A percentile compares a stretch with the other conserved stretches of the same genome.
phyloP scores from a whole-genome alignment of 2,113 vertebrate species.

The Strix uralensis region DNA sequence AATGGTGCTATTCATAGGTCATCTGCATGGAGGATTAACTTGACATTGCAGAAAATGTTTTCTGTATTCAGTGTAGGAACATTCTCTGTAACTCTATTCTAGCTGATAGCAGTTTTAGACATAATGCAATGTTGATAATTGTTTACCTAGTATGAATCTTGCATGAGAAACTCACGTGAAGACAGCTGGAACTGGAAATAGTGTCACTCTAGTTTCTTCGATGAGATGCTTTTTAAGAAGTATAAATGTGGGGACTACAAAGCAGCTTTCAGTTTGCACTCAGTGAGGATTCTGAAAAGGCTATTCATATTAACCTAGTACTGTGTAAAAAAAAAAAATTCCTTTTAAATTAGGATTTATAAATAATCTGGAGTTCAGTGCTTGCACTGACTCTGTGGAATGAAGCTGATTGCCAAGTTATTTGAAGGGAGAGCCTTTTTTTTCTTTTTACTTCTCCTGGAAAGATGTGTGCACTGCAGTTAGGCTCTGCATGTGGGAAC shows the following conservation, averaged over 20 bases:
- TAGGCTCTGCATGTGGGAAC: neutral
- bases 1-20: neutral
- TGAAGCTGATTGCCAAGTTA: neutral
- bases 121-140: neutral
- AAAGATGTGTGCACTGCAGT: neutral
- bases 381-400: neutral
- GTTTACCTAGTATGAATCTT: slow-evolving; percentile 23
- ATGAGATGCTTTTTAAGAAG: neutral
- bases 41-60: slow-evolving; percentile 1
- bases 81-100: neutral
- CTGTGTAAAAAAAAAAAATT: neutral
- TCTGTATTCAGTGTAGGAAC: neutral
- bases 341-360: slow-evolving; percentile 2
- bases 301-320: neutral
- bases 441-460: neutral
- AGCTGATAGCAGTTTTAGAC: neutral
- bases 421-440: neutral
- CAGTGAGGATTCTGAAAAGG: slow-evolving; percentile 6
- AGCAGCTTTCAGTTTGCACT: slow-evolving; percentile 8
- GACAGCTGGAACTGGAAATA: neutral
- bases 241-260: neutral
- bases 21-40: neutral
- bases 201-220: neutral
- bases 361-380: neutral
- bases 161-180: neutral